Conservation (phyloP, 2,113 vertebrate species). For the Nycticorax nycticorax region DNA sequence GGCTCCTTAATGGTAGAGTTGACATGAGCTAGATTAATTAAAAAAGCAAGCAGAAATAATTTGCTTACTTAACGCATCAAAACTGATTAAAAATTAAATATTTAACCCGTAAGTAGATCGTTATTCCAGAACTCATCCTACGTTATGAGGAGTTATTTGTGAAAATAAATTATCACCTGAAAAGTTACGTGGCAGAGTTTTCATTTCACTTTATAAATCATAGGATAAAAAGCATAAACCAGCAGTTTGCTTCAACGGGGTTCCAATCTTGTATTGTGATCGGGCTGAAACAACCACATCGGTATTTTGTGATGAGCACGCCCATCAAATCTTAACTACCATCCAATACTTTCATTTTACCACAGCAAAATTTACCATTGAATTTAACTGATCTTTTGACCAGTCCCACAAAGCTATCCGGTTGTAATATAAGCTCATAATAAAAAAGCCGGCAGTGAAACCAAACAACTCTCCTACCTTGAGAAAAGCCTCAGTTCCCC, state of each 20-base stretch:
- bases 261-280: background rate
- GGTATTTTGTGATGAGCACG: accelerated
- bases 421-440: background rate
- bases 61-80: background rate
- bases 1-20: background rate
- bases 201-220: background rate
- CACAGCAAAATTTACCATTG: background rate
- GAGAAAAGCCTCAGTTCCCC: background rate
- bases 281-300: background rate
- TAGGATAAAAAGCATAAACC: background rate
- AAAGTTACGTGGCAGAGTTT: background rate
- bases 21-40: background rate
- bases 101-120: accelerated
- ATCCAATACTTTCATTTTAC: background rate
- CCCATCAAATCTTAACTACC: background rate
- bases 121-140: background rate
- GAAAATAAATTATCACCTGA: background rate
- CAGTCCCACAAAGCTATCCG: background rate
- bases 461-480: background rate
- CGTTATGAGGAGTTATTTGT: background rate
- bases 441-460: background rate
- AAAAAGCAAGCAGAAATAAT: background rate
- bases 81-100: background rate
- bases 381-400: background rate
- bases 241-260: background rate